Evolutionary conservation across 1,140 invertebrate species (phyloP).

Genomic region (Lepidurus apus): DNA sequence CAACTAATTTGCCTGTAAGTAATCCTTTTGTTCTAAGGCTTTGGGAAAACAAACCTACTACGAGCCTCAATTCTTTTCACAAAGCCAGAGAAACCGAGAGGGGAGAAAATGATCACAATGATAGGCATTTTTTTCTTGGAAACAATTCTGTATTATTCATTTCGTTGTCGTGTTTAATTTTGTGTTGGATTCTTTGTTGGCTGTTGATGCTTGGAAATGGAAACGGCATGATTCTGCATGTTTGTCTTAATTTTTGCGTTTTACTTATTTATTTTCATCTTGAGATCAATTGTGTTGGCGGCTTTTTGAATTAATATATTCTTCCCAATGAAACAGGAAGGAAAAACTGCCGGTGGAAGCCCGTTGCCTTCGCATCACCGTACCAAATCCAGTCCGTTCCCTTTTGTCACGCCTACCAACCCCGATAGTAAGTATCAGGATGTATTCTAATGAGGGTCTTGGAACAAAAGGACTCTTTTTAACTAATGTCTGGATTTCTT

Average conservation of each 20-base stretch:
- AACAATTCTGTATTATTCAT: too few relatives aligned
- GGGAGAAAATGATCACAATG: background rate
- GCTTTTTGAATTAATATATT: background rate
- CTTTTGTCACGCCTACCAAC: slow-evolving; percentile 48
- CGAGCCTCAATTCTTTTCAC: background rate
- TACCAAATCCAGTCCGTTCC: slow-evolving; percentile 64
- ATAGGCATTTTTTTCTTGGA: too few relatives aligned
- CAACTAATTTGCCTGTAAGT: slow-evolving; percentile 22
- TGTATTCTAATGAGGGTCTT: too few relatives aligned
- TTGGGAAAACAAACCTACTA: background rate
- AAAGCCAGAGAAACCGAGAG: background rate
- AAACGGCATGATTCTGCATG: too few relatives aligned
- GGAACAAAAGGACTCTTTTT: too few relatives aligned
- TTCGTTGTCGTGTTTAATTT: too few relatives aligned
- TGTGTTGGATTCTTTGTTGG: too few relatives aligned
- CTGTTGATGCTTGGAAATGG: too few relatives aligned
- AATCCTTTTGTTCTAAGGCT: background rate
- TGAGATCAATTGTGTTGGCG: background rate
- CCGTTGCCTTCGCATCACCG: slow-evolving; percentile 52
- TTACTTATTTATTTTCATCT: background rate
- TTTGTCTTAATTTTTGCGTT: too few relatives aligned
- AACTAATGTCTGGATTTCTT: slow-evolving; percentile 24
- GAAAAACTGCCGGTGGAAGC: slow-evolving; percentile 9
- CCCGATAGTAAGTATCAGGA: slow-evolving; percentile 39
- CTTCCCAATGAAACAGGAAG: background rate